Conservation (phyloP, 2,113 vertebrate species). For the Tetraodon nigroviridis region DNA sequence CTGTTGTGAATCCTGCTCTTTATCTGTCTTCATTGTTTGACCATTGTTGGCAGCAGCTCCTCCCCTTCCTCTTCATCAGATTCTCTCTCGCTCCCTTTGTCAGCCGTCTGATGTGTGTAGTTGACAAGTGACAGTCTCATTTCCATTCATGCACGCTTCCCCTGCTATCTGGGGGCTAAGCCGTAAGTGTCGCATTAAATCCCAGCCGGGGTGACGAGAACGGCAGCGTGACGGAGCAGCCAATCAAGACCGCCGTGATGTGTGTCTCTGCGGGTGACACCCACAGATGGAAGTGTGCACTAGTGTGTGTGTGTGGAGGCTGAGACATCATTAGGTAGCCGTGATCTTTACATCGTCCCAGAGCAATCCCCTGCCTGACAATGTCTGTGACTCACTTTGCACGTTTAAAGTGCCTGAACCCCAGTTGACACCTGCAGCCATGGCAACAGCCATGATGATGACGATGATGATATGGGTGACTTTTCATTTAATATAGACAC, state of each 20-base stretch:
- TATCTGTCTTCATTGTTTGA: background rate
- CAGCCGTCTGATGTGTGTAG: conserved; percentile 57
- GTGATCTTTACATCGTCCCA: conserved; percentile 56
- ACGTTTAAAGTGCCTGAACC: conserved; percentile 27
- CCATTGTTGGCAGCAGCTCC: background rate
- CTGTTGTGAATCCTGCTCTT: background rate
- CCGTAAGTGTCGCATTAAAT: conserved; percentile 72
- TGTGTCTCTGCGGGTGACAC: conserved; percentile 61
- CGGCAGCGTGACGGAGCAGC: conserved; percentile 62
- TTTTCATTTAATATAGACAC: too few relatives aligned
- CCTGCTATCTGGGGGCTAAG: conserved; percentile 59
- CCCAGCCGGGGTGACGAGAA: conserved; percentile 54
- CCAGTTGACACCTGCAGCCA: conserved; percentile 21
- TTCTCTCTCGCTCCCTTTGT: conserved; percentile 41
- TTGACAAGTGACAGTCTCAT: conserved; percentile 72
- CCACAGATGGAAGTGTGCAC: conserved; percentile 55
- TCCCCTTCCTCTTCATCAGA: conserved; percentile 44
- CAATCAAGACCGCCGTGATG: conserved; percentile 60
- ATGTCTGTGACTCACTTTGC: conserved; percentile 34
- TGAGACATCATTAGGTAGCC: conserved; percentile 49
- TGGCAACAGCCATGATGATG: conserved; percentile 21
- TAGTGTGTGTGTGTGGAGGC: conserved; percentile 34
- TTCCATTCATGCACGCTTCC: conserved; percentile 62
- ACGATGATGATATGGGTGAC: conserved; percentile 13
- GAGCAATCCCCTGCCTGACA: conserved; percentile 50